Evolutionary conservation across 1,140 invertebrate genomes (phyloP), one percentile per base, ranked within the genome.

Genomic region (Wasmannia auropunctata): DNA sequence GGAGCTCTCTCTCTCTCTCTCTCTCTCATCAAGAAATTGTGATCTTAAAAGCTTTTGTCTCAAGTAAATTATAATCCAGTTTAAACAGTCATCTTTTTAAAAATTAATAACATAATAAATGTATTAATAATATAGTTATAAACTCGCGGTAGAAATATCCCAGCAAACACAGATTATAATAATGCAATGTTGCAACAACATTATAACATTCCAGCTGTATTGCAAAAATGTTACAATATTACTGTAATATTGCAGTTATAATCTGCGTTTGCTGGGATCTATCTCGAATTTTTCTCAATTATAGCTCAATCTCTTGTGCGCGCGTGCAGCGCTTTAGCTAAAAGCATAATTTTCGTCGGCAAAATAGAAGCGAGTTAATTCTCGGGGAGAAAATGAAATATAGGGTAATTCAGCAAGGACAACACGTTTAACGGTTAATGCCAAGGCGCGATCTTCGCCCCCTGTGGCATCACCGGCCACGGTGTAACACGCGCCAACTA

Each of bases 401-500:
- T 1, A n/a, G n/a, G 6, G 11, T 56, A 69, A 81, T 67, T 51
- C 22, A 80, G 34, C 22, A 56, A 81, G 77, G 76, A 51, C 22
- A 56, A 28, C 51, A 28, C 49, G 19, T 40, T 19, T 16, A 70
- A 81, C 25, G 49, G 22, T 81, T 81, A 81, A 81, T 81, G 49
- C 25, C 79, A 72, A 81, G 49, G 49, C 16, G 25, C 34, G 31
- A 80, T 70, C 22, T 37, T 70, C n/a, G n/a, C 11, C 31, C 28
- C 7, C 22, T 10, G 11, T 70, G 34, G 70, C 34, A 25, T 69
- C 63, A 69, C 6, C 19, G 34, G 3, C 11, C 14, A 28, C 19
- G 28, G 1, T 70, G 37, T 56, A 81, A 70, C 25, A 22, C 25
- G 22, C 22, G 3, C 19, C 19, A 34, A 40, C 46, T 81, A n/a